Base-by-base conservation (phyloP, 2,888 invertebrate species). In the Alcis repandata region DNA sequence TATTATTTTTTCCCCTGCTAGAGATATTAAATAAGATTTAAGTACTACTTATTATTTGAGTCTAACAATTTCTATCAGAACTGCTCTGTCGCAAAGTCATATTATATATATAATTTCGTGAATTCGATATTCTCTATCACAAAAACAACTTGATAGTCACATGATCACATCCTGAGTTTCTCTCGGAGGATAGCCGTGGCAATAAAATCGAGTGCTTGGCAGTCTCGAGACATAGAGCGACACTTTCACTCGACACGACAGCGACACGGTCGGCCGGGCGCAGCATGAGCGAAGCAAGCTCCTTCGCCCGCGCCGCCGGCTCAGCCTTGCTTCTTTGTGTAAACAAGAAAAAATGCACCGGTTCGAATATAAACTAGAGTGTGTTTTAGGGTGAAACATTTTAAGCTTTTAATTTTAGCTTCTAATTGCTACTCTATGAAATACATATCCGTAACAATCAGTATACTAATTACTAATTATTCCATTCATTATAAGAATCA, bases 241-340 rank as follows among this genome's bases (percentile, higher is more conserved):
- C 73, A 72, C 74, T 76, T 74, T 74, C 74, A 65, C 73, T 56
- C 10, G 36, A 19, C 27, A 40, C 10, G 36, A 19, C 40, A 40
- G 40, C 64, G 71, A 54, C 65, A 67, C 71, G 72, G 67, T 72
- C 52, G 53, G 59, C 33, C 56, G 56, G 20, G 22, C 41, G 13
- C 32, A 45, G 33, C 32, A 43, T 43, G n/a, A 56, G 56, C 51
- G 51, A 41, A 64, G 69, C 70, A 62, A 60, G 66, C 38, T 4
- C 17, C 17, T 36, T 67, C 57, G 41, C 17, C 40, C 19, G 7
- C 38, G 43, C n/a, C 4, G 38, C 36, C 32, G 27, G 1, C 9
- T 40, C 27, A 58, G 48, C 49, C 48, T 64, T 67, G 62, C 51
- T 71, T 62, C 62, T 64, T 56, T 63, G 52, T 60, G 63, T 48